Percentiles rank a stretch among this genome's conserved stretches.
These are phyloP conservation scores for Thymallus thymallus DNA, from an alignment of 2,113 vertebrate genomes.

Conservation along the genomic window DNA sequence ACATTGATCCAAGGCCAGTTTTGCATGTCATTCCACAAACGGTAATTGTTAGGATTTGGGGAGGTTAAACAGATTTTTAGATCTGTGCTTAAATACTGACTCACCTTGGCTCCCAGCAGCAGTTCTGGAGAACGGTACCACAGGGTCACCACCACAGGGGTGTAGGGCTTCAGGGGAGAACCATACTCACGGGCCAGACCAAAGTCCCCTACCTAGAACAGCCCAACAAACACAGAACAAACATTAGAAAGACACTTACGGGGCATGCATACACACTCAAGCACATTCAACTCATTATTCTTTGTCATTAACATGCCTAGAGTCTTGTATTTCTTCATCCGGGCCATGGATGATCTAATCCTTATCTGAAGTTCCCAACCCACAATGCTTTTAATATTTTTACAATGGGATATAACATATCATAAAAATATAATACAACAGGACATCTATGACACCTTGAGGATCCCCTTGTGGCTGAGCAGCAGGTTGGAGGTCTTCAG, in stretches of 20 bases:
- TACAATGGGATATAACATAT: no score
- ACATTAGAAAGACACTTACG: neutral
- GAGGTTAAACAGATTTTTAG: no score
- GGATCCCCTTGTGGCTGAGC: constrained; percentile 92
- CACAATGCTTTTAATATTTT: no score
- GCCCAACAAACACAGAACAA: neutral
- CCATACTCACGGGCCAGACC: constrained; percentile 94
- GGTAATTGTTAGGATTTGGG: no score
- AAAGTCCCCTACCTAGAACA: constrained; percentile 90
- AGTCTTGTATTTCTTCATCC: no score
- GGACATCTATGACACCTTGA: constrained; percentile 76
- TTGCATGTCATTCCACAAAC: no score
- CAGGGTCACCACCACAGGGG: constrained; percentile 92
- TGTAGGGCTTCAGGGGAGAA: constrained; percentile 95
- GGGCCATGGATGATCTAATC: no score
- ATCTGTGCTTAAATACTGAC: constrained; percentile 16
- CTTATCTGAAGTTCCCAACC: no score
- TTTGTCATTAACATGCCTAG: neutral
- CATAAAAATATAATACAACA: no score
- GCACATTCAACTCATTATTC: neutral
- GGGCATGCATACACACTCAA: neutral
- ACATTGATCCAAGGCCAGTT: no score
- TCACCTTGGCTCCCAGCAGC: constrained; percentile 93
- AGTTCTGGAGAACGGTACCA: constrained; percentile 96
- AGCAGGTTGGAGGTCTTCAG: constrained; percentile 95